phyloP scores from a whole-genome alignment of 1,140 invertebrate species.

The Scylla paramamosain region DNA sequence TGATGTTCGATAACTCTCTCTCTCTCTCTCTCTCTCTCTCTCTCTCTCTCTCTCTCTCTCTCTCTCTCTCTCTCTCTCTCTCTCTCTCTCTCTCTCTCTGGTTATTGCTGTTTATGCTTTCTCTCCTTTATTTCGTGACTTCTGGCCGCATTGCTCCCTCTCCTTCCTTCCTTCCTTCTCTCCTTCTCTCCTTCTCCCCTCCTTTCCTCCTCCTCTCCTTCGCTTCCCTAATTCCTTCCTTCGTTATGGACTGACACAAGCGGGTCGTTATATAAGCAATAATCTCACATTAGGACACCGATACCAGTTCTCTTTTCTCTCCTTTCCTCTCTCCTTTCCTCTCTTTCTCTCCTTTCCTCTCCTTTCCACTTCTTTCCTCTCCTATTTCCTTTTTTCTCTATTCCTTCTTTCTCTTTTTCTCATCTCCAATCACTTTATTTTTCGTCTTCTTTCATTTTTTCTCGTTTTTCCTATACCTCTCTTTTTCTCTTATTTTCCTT shows the following conservation, averaged over 20 bases:
- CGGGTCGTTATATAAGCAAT: too few relatives aligned
- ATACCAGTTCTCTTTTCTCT: too few relatives aligned
- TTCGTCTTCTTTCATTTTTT: not conserved
- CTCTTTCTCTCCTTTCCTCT: not conserved
- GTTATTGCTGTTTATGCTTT: not conserved
- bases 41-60: not conserved
- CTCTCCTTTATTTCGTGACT: not conserved
- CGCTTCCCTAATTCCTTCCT: not conserved
- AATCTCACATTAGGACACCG: too few relatives aligned
- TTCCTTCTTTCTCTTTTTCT: not conserved
- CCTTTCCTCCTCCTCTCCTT: constrained; percentile 33
- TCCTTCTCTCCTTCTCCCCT: not conserved
- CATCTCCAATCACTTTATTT: not conserved
- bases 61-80: constrained; percentile 21
- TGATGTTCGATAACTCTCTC: not conserved
- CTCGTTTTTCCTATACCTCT: too few relatives aligned
- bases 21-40: constrained; percentile 11
- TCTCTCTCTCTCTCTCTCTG: constrained; percentile 32
- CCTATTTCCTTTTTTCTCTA: not conserved
- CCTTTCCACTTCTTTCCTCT: not conserved
- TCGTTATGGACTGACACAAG: not conserved
- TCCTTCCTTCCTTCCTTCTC: too few relatives aligned
- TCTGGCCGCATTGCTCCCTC: too few relatives aligned
- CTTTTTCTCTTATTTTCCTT: too few relatives aligned
- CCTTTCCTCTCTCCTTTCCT: not conserved